Evolutionary conservation across 1,140 invertebrate genomes (phyloP).

Genomic region (Phymastichus coffea): DNA sequence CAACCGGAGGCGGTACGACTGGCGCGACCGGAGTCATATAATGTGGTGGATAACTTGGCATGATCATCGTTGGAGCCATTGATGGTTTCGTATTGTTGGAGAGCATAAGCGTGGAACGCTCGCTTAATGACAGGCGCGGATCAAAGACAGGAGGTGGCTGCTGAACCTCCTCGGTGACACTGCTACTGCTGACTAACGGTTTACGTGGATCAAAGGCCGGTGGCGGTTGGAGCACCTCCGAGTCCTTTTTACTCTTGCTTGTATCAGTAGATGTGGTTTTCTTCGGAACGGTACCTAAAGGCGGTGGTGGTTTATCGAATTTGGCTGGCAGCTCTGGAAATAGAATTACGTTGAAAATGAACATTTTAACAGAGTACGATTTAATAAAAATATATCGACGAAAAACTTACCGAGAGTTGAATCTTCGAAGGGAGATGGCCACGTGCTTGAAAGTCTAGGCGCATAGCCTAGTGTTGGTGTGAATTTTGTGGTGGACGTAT

Average conservation of each 20-base stretch:
- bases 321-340: conserved; percentile 8
- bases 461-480: conserved; percentile 10
- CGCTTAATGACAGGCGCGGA: conserved; percentile 30
- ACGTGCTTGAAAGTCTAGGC: conserved; percentile 12
- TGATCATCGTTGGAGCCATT: neutral
- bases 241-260: neutral
- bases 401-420: too few relatives aligned
- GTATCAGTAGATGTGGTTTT: too few relatives aligned
- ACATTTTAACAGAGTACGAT: too few relatives aligned
- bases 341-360: neutral
- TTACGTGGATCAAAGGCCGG: conserved; percentile 29
- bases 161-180: conserved; percentile 22
- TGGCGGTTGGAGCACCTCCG: conserved; percentile 15
- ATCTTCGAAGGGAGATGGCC: too few relatives aligned
- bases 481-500: neutral
- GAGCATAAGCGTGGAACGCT: conserved; percentile 22
- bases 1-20: conserved; percentile 11
- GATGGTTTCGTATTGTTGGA: neutral
- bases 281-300: too few relatives aligned
- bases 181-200: conserved; percentile 4
- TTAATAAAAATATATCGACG: too few relatives aligned
- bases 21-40: conserved; percentile 27
- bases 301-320: conserved; percentile 9
- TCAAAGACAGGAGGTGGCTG: conserved; percentile 37
- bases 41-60: neutral